A percentile compares a stretch with the other conserved stretches of the same genome.
Evolutionary conservation across 2,113 vertebrate genomes (phyloP).

Genomic region (Cromileptes altivelis): DNA sequence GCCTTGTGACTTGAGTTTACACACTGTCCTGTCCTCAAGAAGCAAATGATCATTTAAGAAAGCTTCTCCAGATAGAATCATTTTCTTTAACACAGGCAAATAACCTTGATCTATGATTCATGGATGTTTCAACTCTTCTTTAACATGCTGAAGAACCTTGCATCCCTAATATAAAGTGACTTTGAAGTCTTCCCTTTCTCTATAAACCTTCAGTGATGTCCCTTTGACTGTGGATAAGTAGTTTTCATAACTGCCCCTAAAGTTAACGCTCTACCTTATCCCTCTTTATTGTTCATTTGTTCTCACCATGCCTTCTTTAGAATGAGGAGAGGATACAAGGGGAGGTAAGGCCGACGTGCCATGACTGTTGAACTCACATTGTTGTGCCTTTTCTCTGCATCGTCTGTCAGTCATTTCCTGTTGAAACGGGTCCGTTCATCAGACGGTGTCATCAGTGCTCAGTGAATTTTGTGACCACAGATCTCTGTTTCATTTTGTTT

Average conservation of each 20-base stretch:
- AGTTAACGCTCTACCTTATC: conserved; percentile 28
- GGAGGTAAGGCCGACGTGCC: conserved; percentile 88
- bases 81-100: not conserved
- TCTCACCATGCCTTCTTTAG: conserved; percentile 85
- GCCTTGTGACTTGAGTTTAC: not conserved
- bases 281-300: conserved; percentile 73
- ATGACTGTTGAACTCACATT: conserved; percentile 17
- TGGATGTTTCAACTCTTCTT: not conserved
- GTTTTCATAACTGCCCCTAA: conserved; percentile 2
- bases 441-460: conserved; percentile 13
- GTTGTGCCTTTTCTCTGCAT: conserved; percentile 29
- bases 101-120: not conserved
- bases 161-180: not conserved
- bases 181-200: not conserved
- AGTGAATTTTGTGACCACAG: conserved; percentile 11
- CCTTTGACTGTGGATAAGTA: conserved; percentile 2
- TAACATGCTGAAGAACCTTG: not conserved
- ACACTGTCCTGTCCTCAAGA: not conserved
- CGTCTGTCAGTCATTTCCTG: conserved; percentile 54
- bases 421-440: conserved; percentile 35
- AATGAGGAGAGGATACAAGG: conserved; percentile 99
- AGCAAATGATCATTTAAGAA: not conserved
- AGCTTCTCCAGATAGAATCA: not conserved
- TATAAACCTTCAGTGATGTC: not conserved
- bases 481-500: conserved; percentile 43